These are phyloP conservation scores for Apis dorsata DNA, from an alignment of 1,140 invertebrate genomes.

Conservation along the genomic window DNA sequence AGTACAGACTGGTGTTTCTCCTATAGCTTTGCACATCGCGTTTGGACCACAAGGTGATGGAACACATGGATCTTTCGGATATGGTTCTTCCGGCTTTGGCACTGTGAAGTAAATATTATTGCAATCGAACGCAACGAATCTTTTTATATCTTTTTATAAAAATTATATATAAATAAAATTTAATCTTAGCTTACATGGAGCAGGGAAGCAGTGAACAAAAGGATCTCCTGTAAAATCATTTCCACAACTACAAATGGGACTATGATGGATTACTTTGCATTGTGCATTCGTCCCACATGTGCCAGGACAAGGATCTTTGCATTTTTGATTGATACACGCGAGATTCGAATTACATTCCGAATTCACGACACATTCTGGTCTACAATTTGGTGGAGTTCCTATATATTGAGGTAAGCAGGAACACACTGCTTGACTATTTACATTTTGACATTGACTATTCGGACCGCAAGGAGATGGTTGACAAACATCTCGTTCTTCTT, in stretches of 20 bases:
- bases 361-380: slow-evolving; percentile 88
- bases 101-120: slow-evolving; percentile 6
- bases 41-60: slow-evolving; percentile 81
- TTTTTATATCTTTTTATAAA: neutral
- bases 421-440: slow-evolving; percentile 85
- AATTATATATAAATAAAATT: neutral
- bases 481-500: slow-evolving; percentile 81
- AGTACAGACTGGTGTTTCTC: slow-evolving; percentile 79
- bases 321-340: slow-evolving; percentile 89
- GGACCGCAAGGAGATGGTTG: slow-evolving; percentile 88
- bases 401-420: slow-evolving; percentile 86
- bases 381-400: slow-evolving; percentile 87
- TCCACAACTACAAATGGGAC: slow-evolving; percentile 83
- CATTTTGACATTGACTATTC: slow-evolving; percentile 86
- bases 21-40: slow-evolving; percentile 78
- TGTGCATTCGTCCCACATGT: slow-evolving; percentile 87
- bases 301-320: slow-evolving; percentile 88
- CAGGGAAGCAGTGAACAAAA: slow-evolving; percentile 83
- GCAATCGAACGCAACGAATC: neutral
- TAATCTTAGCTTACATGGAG: slow-evolving; percentile 70
- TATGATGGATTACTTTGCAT: slow-evolving; percentile 84
- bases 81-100: slow-evolving; percentile 57
- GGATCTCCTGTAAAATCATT: slow-evolving; percentile 84
- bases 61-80: slow-evolving; percentile 75
- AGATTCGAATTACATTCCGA: slow-evolving; percentile 86